Percentiles rank a stretch among this genome's conserved stretches.
Conservation (phyloP, 2,113 vertebrate genomes). For the Bostrychus sinensis region DNA sequence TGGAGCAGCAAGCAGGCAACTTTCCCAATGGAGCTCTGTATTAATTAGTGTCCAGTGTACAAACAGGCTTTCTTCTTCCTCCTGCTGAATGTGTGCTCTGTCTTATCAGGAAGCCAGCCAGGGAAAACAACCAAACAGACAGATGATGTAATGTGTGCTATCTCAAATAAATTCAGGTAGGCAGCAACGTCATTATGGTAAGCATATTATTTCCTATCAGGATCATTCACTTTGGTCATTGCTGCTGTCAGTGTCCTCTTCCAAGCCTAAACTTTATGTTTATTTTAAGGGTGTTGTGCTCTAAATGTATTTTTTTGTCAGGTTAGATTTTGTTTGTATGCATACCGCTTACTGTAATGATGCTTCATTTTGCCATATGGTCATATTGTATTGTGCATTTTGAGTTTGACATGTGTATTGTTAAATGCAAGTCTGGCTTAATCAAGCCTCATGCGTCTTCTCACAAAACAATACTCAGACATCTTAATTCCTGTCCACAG, state of each 20-base stretch:
- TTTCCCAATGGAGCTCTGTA: slow-evolving; percentile 72
- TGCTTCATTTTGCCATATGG: neutral
- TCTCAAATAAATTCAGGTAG: slow-evolving; percentile 72
- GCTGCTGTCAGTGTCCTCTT: slow-evolving; percentile 45
- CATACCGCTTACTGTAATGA: neutral
- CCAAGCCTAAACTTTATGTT: slow-evolving; percentile 54
- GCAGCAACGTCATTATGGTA: slow-evolving; percentile 61
- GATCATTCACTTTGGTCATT: slow-evolving; percentile 64
- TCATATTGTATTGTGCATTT: slow-evolving; percentile 27
- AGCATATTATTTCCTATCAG: slow-evolving; percentile 65
- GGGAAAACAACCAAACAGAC: slow-evolving; percentile 56
- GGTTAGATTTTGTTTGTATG: slow-evolving; percentile 40
- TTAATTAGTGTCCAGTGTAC: slow-evolving; percentile 79
- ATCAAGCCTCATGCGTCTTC: neutral
- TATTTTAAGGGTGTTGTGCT: slow-evolving; percentile 62
- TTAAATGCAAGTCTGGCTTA: slow-evolving; percentile 7
- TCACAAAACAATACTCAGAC: slow-evolving; percentile 34
- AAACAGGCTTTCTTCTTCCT: slow-evolving; percentile 65
- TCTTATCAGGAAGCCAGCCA: slow-evolving; percentile 68
- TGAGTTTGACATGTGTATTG: slow-evolving; percentile 16
- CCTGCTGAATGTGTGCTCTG: slow-evolving; percentile 60
- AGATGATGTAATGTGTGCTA: slow-evolving; percentile 65
- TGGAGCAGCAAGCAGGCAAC: slow-evolving; percentile 64
- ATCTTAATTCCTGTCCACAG: slow-evolving; percentile 51
- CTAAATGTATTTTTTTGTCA: slow-evolving; percentile 51